Percentiles rank a stretch among this genome's conserved stretches.
Conservation (phyloP, 2,888 invertebrate genomes). For the Ferdinandea cuprea region DNA sequence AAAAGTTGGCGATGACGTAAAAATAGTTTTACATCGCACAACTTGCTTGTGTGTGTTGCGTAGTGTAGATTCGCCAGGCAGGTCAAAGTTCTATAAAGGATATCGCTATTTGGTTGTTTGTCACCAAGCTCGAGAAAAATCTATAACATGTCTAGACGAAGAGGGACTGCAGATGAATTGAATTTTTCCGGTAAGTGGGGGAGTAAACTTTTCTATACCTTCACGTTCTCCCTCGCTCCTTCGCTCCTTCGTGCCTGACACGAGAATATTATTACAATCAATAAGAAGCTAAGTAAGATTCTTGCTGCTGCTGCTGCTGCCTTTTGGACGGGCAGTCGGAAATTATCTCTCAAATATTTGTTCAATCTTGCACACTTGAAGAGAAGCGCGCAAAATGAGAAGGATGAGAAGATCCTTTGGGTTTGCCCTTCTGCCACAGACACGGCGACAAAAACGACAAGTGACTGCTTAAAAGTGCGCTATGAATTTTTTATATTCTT, state of each 20-base stretch:
- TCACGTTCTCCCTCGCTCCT: too few relatives aligned
- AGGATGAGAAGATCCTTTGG: not conserved
- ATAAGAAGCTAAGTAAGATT: slow-evolving; percentile 47
- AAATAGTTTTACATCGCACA: slow-evolving; percentile 43
- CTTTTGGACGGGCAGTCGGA: slow-evolving; percentile 47
- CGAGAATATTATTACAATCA: slow-evolving; percentile 62
- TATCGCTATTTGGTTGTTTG: slow-evolving; percentile 65
- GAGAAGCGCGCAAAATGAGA: slow-evolving; percentile 30
- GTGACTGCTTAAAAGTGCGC: slow-evolving; percentile 59
- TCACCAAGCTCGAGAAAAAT: slow-evolving; percentile 70
- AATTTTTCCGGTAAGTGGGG: slow-evolving; percentile 14
- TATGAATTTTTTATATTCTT: slow-evolving; percentile 71
- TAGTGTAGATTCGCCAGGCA: slow-evolving; percentile 56
- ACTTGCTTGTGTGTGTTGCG: not conserved
- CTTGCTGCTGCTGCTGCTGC: not conserved
- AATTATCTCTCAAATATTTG: slow-evolving; percentile 73
- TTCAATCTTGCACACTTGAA: slow-evolving; percentile 62
- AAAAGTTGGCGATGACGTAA: slow-evolving; percentile 69
- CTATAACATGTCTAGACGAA: slow-evolving; percentile 71
- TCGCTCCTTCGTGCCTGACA: not conserved
- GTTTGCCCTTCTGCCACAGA: slow-evolving; percentile 8
- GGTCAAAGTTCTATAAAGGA: slow-evolving; percentile 72
- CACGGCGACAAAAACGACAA: slow-evolving; percentile 17
- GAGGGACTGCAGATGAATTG: slow-evolving; percentile 40
- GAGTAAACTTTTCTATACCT: not conserved